Percentiles rank a stretch among this genome's conserved stretches.
Conservation (phyloP, 2,888 invertebrate genomes). For the Heterodera filipjevi region DNA sequence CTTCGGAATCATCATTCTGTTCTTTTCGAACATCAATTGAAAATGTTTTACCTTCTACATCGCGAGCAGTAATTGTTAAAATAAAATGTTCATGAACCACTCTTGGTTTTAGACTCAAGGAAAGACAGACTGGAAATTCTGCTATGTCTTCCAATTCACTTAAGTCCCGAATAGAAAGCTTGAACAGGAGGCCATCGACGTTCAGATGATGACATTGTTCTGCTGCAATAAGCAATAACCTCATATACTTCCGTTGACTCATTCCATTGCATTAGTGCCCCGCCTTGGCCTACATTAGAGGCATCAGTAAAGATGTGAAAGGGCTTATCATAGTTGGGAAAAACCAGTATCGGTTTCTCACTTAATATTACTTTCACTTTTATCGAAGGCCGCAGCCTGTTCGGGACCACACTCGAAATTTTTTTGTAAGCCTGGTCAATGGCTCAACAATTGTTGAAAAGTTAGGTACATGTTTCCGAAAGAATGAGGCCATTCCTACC, state of each 20-base stretch:
- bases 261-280: constrained; percentile 32
- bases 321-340: constrained; percentile 27
- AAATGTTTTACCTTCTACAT: neutral
- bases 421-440: constrained; percentile 38
- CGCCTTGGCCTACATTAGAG: constrained; percentile 16
- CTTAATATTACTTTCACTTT: constrained; percentile 29
- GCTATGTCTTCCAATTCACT: constrained; percentile 23
- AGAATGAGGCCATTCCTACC: constrained; percentile 44
- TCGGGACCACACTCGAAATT: constrained; percentile 43
- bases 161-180: neutral
- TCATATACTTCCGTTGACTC: constrained; percentile 25
- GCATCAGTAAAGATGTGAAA: constrained; percentile 40
- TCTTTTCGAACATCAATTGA: constrained; percentile 14
- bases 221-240: constrained; percentile 29
- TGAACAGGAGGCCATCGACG: neutral
- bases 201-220: neutral
- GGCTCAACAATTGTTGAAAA: constrained; percentile 31
- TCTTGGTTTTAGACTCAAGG: neutral
- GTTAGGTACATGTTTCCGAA: constrained; percentile 35
- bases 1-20: constrained; percentile 17
- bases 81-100: neutral
- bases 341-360: constrained; percentile 25
- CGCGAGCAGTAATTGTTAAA: neutral
- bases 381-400: neutral
- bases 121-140: constrained; percentile 5